Base-by-base conservation (phyloP, 2,888 invertebrate species). In the Leptopilina syphax region DNA sequence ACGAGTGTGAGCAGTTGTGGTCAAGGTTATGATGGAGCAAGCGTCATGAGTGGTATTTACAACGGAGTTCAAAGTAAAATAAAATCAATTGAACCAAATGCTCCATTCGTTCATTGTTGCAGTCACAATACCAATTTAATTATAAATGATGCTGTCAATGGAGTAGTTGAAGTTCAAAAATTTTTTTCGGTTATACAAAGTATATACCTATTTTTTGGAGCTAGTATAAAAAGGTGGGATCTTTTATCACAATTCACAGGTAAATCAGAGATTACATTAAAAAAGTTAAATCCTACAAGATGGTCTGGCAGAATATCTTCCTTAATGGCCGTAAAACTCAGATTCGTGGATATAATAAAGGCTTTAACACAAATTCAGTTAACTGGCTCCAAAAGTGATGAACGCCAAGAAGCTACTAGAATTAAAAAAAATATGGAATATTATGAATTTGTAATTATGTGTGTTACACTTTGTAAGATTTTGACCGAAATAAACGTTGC, bases 11-110 rank as follows among this genome's bases (percentile, higher is more conserved):
- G n/a, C n/a, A n/a, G 81, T 80, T 63, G 76, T 18, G 84, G 86
- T n/a, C 85, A 87, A 83, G 83, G 83, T 50, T 89, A 90, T 83
- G 88, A 90, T 83, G 88, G 88, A 81, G 88, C 88, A 80, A 86
- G 85, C 83, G 85, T 87, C 3, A 88, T 87, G 87, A 86, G 86
- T 81, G 87, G 87, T 68, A 82, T 80, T 50, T 88, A 87, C 79
- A 79, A 80, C 34, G 85, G 85, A 76, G 81, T 88, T 79, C 85
- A 87, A 85, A 84, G 85, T 83, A 83, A 78, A 57, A 84, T 85
- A 77, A 85, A 85, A 80, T 84, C 86, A 82, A 84, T 85, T 76
- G 84, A 86, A 83, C 83, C 85, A 73, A 86, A 85, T 78, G 87
- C 84, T 18, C 80, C 79, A 70, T 87, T 85, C 63, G 79, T 86